Conservation (phyloP, 2,888 invertebrate genomes). For the Seira sanloemensis region DNA sequence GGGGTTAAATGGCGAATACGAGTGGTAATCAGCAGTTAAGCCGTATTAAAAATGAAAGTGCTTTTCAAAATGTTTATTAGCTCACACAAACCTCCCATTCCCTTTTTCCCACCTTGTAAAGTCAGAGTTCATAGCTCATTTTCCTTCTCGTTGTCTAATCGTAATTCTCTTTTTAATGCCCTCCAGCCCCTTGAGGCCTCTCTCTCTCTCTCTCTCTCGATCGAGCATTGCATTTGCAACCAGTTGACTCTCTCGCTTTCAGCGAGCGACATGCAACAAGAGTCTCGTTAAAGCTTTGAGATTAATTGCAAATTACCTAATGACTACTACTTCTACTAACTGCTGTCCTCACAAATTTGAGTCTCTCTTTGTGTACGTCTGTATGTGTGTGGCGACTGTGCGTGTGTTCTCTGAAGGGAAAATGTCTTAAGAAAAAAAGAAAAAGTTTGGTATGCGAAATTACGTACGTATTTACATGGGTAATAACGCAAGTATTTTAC, state of each 20-base stretch:
- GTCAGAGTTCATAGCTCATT: background rate
- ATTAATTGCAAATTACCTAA: slow-evolving; percentile 5
- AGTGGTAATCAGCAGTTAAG: too few species aligned
- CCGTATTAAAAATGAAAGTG: slow-evolving; percentile 11
- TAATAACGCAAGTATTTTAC: background rate
- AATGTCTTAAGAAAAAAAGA: background rate
- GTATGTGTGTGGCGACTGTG: background rate
- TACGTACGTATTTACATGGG: too few species aligned
- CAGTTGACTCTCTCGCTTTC: background rate
- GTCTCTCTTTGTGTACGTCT: too few species aligned
- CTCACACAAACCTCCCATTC: background rate
- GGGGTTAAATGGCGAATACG: too few species aligned
- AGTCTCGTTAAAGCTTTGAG: background rate
- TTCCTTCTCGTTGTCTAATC: slow-evolving; percentile 4
- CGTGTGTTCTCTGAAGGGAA: background rate
- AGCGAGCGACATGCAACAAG: too few species aligned
- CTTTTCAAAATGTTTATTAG: background rate
- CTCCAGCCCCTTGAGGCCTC: background rate
- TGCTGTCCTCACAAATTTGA: too few species aligned
- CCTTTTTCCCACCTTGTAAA: slow-evolving; percentile 18
- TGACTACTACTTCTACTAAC: background rate
- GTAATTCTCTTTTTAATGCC: background rate
- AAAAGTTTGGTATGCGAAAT: background rate
- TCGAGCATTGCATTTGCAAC: background rate
- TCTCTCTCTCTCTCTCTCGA: background rate